These are phyloP conservation scores for Echinops telfairi DNA, from an alignment of 2,113 vertebrate species.

Conservation along the genomic window DNA sequence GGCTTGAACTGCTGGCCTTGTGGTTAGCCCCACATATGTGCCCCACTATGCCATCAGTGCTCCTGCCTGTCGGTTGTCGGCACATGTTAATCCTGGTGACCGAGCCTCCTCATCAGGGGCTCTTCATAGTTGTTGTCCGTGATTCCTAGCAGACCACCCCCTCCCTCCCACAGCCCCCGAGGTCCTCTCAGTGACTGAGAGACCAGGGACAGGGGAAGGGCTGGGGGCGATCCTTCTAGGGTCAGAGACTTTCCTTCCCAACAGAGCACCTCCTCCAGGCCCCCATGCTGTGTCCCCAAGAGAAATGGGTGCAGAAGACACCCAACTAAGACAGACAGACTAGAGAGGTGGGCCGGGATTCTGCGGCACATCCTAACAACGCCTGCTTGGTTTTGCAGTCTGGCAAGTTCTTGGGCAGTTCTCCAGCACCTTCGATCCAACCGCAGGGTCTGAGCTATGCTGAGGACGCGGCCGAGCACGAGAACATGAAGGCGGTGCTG, in stretches of 20 bases:
- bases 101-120: neutral
- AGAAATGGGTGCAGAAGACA: neutral
- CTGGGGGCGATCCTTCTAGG: neutral
- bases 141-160: too few relatives aligned
- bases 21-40: too few relatives aligned
- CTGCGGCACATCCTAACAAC: neutral
- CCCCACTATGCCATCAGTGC: too few relatives aligned
- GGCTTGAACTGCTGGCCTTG: too few relatives aligned
- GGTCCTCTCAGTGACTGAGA: neutral
- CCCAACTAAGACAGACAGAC: neutral
- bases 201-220: accelerated
- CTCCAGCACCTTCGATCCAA: slow-evolving; percentile 86
- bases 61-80: too few relatives aligned
- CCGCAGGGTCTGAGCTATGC: slow-evolving; percentile 91
- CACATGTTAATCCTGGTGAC: slow-evolving; percentile 1
- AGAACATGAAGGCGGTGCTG: slow-evolving; percentile 98
- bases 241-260: neutral
- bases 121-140: neutral
- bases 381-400: slow-evolving; percentile 86
- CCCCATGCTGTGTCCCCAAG: neutral
- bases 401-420: slow-evolving; percentile 92
- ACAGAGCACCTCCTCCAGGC: neutral
- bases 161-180: neutral
- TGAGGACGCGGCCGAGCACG: slow-evolving; percentile 93
- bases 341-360: neutral